Base-by-base conservation (phyloP, 2,113 vertebrate species). In the Aepyceros melampus region DNA sequence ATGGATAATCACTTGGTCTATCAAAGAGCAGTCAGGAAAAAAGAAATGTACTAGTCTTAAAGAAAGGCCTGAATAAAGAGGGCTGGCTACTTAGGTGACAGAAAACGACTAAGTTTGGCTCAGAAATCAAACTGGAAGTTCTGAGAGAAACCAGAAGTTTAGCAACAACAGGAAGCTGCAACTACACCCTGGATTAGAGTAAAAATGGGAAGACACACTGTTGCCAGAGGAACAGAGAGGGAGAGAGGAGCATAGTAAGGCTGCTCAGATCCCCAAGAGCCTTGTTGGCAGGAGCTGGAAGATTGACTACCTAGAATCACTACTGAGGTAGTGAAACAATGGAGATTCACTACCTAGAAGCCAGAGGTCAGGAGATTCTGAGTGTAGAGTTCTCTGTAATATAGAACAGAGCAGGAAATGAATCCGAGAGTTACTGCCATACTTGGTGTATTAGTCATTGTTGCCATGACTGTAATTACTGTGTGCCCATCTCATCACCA, bases 191-290 rank as follows among this genome's bases (percentile, higher is more conserved):
- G 31, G 16, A 33, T 17, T 21, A 81, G 53, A 67, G 15, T 40
- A 16, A 62, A 91, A 43, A 64, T 27, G 23, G 71, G 5, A 84
- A 29, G 43, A 43, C 11, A 14, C 12, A 27, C 3, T 13, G 16
- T 12, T 45, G 33, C 27, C 43, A 33, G 49, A 74, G 25, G 78
- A 51, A 81, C 16, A 81, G 16, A 81, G 45, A 81, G 17, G 47
- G 49, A 51, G 23, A 67, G 47, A 17, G 12, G 31, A 14, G 5
- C 4, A 0, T 2, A 78, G 1, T 10, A 9, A 12, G 43, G 21
- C 25, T 19, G 25, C n/a, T 62, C 67, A n/a, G 27, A 51, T 11
- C 25, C 10, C 21, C 5, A 40, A 79, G 49, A 78, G 33, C 16
- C 19, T 36, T 5, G 19, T n/a, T 45, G 62, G 53, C 13, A 53